Conservation (phyloP, 2,113 vertebrate genomes). For the Monarcha castaneiventris region DNA sequence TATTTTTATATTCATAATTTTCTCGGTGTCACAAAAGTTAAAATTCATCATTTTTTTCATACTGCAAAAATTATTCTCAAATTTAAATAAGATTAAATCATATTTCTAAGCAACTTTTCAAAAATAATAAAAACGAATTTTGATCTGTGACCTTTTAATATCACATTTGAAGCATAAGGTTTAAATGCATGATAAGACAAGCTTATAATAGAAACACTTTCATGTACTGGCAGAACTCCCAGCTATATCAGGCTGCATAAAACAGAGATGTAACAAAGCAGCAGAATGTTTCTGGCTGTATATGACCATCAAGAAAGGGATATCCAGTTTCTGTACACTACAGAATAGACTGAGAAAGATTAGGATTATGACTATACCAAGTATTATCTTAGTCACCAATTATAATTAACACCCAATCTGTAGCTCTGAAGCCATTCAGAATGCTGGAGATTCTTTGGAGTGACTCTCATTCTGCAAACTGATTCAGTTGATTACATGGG, state of each 20-base stretch:
- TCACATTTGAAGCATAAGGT: not conserved
- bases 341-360: not conserved
- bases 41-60: not conserved
- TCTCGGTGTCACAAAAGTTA: not conserved
- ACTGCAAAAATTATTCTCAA: not conserved
- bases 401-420: not conserved
- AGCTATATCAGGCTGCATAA: not conserved
- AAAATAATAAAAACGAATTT: not conserved
- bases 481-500: not conserved
- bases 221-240: slow-evolving; percentile 36
- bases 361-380: not conserved
- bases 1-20: not conserved
- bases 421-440: not conserved
- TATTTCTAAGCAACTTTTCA: not conserved
- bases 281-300: not conserved
- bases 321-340: not conserved
- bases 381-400: not conserved
- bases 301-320: not conserved
- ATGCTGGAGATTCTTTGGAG: not conserved
- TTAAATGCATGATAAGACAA: not conserved
- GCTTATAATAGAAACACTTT: slow-evolving; percentile 49
- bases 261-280: not conserved
- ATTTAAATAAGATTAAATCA: not conserved
- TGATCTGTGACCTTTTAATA: slow-evolving; percentile 11
- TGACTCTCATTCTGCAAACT: not conserved